Base-by-base conservation (phyloP, 2,797 vertebrate genomes). In the Enteromius viviparus region DNA sequence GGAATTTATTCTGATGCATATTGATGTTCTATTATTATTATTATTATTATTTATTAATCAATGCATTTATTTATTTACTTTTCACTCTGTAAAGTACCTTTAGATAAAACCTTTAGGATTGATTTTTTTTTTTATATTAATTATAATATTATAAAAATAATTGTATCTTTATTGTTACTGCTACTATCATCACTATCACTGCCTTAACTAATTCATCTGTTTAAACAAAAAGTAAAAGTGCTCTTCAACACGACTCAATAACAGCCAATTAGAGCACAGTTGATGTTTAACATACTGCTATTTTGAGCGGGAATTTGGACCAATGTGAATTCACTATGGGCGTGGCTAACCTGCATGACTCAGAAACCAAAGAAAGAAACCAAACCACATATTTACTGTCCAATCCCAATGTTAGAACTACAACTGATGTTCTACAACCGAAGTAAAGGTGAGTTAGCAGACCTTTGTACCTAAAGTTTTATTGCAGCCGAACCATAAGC, bases 401-500 rank as follows among this genome's bases (percentile, higher is more conserved):
- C 47, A 21, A 4, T 21, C 19, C 19, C 11, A 6, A 55, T 7
- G 11, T n/a, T 37, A 37, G 3, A 76, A 58, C 32, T 37, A 76
- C 74, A 58, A 17, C 2, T 42, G 74, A 40, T 34, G n/a, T n/a
- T n/a, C n/a, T n/a, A n/a, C n/a, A n/a, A n/a, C n/a, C n/a, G n/a
- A n/a, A n/a, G 6, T 26, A 34, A 10, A 34, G 58, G 12, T 26
- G 7, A 68, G 47, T 21, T 66, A 37, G 23, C 21, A 19, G 14
- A 55, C 65, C 49, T 55, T 79, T 79, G 78, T 55, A 32, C 32
- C 47, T 55, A 26, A 70, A 55, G 72, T 26, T 40, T 76, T 40
- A 40, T 7, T 51, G 0, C 12, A 66, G 62, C 45, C 7, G 26
- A 66, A 12, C 6, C 19, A 34, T 51, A 51, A 32, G 65, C 10